These are phyloP conservation scores for Silurus glanis DNA, from an alignment of 2,113 vertebrate genomes.

Conservation along the genomic window DNA sequence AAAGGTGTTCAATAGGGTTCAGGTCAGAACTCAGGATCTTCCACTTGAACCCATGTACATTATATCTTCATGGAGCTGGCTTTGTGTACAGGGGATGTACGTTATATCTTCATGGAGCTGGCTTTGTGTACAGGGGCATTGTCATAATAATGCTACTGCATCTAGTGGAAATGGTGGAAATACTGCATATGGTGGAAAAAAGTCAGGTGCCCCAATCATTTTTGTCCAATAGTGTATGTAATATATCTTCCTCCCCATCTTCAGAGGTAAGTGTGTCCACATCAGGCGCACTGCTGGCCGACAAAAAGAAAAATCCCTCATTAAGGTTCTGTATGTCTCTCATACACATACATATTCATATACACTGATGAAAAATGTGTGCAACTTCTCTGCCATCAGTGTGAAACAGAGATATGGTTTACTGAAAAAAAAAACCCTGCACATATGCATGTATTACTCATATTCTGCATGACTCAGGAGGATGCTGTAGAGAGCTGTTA, in stretches of 20 bases:
- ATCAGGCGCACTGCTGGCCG: background rate
- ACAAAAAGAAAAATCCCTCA: background rate
- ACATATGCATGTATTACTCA: constrained; percentile 69
- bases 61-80: too few species aligned
- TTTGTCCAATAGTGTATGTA: background rate
- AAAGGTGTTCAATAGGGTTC: too few species aligned
- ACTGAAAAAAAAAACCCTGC: constrained; percentile 66
- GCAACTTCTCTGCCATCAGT: constrained; percentile 57
- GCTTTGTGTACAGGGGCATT: too few species aligned
- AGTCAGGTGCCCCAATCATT: too few species aligned
- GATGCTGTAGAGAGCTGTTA: constrained; percentile 33
- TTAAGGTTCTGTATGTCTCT: background rate
- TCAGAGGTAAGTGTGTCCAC: background rate
- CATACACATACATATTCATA: background rate
- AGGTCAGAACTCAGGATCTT: too few species aligned
- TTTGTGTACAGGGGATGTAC: too few species aligned
- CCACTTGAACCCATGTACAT: too few species aligned
- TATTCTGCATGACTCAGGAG: constrained; percentile 57
- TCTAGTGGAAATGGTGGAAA: too few species aligned
- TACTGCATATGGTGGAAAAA: too few species aligned
- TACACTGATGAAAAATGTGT: background rate
- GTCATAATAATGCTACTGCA: too few species aligned
- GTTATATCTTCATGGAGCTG: too few species aligned
- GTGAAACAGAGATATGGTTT: constrained; percentile 77
- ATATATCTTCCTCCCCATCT: background rate